Base-by-base conservation (phyloP, 2,888 invertebrate genomes). In the Parthenolecanium corni region DNA sequence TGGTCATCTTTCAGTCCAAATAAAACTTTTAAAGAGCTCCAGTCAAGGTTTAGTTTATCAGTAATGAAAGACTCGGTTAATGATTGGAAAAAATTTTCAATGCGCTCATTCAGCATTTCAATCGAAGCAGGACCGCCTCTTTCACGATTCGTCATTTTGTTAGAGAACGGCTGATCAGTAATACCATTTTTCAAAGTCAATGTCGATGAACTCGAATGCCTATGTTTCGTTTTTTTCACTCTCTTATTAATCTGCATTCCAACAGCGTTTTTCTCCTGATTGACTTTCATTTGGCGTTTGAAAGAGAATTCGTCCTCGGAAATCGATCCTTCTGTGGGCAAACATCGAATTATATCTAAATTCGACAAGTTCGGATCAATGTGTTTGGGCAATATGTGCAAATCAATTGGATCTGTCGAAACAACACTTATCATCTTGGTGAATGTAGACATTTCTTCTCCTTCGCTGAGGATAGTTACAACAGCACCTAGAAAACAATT, bases 401-500 rank as follows among this genome's bases (percentile, higher is more conserved):
- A 20, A 31, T 62, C 44, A 14, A 62, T 36, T 20, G 62, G 53
- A 20, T 62, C 62, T 3, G 62, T 62, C 1, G 31, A 44, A 12
- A 62, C 53, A 9, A 42, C 12, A n/a, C 52, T 31, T 1, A 62
- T 25, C 42, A 62, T 5, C n/a, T 53, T 46, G 11, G 14, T 16
- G 36, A 62, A 62, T 14, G 23, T 25, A 6, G 42, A 24, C n/a
- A 53, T 44, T 62, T 62, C 62, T 3, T 16, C 21, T 2, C 62
- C 62, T 53, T 62, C 53, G 21, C 52, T 25, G 2, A 62, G 42
- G 14, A 62, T 62, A 1, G 62, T 62, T 25, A 53, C 36, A 6
- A 62, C 62, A 47, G 58, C 47, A 25, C 58, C 58, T 58, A n/a
- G n/a, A 54, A 40, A 24, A 23, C 38, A 38, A 9, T 38, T 9